Base-by-base conservation (phyloP, 2,797 vertebrate genomes). In the Lepilemur ruficaudatus region DNA sequence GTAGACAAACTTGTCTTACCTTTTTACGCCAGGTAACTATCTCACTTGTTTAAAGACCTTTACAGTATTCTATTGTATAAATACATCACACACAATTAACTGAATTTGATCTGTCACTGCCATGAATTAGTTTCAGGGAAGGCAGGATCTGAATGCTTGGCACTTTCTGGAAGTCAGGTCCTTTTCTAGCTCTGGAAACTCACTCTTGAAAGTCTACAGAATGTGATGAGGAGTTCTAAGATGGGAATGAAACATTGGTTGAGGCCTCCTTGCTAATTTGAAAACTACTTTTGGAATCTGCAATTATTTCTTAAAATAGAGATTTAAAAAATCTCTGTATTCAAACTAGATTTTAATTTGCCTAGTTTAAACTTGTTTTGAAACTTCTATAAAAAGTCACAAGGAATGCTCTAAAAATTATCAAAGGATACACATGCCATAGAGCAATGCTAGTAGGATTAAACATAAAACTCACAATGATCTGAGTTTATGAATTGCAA, bases 271-370 rank as follows among this genome's bases (percentile, higher is more conserved):
- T 78, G 93, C 97, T 97, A 94, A 97, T 97, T 69, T 97, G 94
- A 83, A 97, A 97, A 95, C 94, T 91, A 82, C 85, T 94, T 97
- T 91, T 91, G 61, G 94, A 93, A 92, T 95, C 92, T 97, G 52
- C 59, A 97, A 97, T 96, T 96, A 96, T 97, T 96, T 97, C 97
- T 96, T 96, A 97, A 96, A 97, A 97, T 95, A 97, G 79, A 95
- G 43, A 93, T 88, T 97, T 91, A 55, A 87, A 87, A 98, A 97
- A 94, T 96, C 75, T 93, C 95, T 91, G 89, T 46, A 91, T 95
- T 97, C 91, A 90, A 86, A 93, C 79, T 81, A 89, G 76, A 95
- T 93, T 94, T 97, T 96, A 94, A 97, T 98, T 94, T 95, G 70
- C 92, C 86, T 91, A 73, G 75, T 78, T 95, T 87, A 96, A 89